phyloP scores from a whole-genome alignment of 2,113 vertebrate species.

The Rutilus rutilus region DNA sequence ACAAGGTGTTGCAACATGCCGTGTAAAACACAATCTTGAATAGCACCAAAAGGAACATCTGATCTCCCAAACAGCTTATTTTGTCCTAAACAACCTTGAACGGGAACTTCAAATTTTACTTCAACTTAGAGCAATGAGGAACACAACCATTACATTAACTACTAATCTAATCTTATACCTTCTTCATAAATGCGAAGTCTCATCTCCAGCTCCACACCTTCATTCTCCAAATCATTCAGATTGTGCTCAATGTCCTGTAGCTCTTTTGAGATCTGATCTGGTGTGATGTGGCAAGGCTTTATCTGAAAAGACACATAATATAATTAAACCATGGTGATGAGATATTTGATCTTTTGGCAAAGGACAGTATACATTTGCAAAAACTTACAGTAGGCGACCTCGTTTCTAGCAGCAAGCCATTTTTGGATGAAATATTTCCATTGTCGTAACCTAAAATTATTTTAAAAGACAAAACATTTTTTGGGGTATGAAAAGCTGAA shows the following conservation, averaged over 20 bases:
- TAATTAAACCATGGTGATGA: neutral
- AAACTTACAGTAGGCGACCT: slow-evolving; percentile 75
- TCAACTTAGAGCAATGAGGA: neutral
- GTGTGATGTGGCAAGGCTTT: slow-evolving; percentile 72
- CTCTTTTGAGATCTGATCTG: slow-evolving; percentile 83
- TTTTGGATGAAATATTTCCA: slow-evolving; percentile 70
- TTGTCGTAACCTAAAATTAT: slow-evolving; percentile 70
- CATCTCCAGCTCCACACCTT: slow-evolving; percentile 89
- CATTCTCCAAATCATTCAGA: slow-evolving; percentile 83
- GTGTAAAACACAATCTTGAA: neutral
- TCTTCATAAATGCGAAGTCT: slow-evolving; percentile 85
- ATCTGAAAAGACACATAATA: slow-evolving; percentile 67
- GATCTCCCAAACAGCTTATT: neutral
- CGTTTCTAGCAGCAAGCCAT: slow-evolving; percentile 68
- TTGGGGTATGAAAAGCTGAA: neutral
- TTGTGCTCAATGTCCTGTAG: slow-evolving; percentile 81
- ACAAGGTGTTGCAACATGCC: neutral
- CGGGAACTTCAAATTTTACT: slow-evolving; percentile 8
- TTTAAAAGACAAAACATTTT: neutral
- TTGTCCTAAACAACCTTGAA: neutral
- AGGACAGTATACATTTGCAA: slow-evolving; percentile 19
- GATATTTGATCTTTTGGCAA: slow-evolving; percentile 48
- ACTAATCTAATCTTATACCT: slow-evolving; percentile 73
- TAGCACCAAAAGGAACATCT: slow-evolving; percentile 12
- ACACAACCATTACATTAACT: neutral